Base-by-base conservation (phyloP, 1,140 invertebrate genomes). In the Meloidogyne exigua region DNA sequence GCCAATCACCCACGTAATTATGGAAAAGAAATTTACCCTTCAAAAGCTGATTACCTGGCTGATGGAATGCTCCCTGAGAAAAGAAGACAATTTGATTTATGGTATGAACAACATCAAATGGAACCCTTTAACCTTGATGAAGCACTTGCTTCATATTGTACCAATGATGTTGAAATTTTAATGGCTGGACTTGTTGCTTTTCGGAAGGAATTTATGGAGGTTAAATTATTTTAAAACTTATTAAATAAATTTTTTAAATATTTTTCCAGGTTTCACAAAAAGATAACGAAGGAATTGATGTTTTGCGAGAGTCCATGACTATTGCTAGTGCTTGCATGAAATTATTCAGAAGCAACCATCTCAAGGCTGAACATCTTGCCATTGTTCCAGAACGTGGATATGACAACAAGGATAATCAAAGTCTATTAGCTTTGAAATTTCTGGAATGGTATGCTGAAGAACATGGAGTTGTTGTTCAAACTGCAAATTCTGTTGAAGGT, bases 51-150 rank as follows among this genome's bases (percentile, higher is more conserved):
- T 12, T 76, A 76, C 21, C 10, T 76, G 1, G 75, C 75, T 15
- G 63, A 77, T 11, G 75, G 69, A 21, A 76, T 76, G 75, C 63
- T 75, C 18, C 75, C 75, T 9, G 75, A 76, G 4, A 76, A 72
- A 36, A 2, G 75, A n/a, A 36, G 21, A 44, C 3, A 76, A 23
- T 76, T 76, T 49, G 75, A 75, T 18, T 0, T 12, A 0, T 76
- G 68, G 69, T 76, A 77, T 39, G 75, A 76, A 49, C 5, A 44
- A 9, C 15, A 76, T 28, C 13, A 18, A 15, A 15, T 3, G 0
- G 10, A 26, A 21, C 69, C 68, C 5, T 78, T 76, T 10, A 9
- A 5, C 5, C 11, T 76, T 0, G 75, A 77, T 15, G 69, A 76
- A 36, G 42, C 23, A 0, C 15, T 70, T 1, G 57, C 44, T n/a